Base-by-base conservation (phyloP, 2,113 vertebrate genomes). In the Sula dactylatra region DNA sequence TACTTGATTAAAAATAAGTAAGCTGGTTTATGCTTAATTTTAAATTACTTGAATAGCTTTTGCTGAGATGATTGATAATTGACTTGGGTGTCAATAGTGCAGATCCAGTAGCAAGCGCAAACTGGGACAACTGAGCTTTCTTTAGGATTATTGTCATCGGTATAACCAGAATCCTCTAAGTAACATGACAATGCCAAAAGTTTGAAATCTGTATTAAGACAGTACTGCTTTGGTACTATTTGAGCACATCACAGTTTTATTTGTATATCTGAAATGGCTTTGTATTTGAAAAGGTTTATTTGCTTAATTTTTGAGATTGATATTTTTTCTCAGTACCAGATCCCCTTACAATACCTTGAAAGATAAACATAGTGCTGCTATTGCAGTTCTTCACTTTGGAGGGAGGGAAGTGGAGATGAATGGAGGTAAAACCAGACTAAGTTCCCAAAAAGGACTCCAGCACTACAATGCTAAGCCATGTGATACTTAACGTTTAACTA, bases 381-480 rank as follows among this genome's bases (percentile, higher is more conserved):
- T 13, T 69, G 44, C 21, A 90, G 32, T 8, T 56, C 47, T 64
- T 71, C 34, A 18, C 56, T n/a, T 65, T 18, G 52, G 65, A 78
- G 72, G 20, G 55, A 52, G 10, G n/a, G 27, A 62, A 62, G 31
- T 7, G 15, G 59, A 38, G 15, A 86, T 36, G 25, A 87, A 69
- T 3, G 69, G 47, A 34, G 17, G 29, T 27, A 56, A 82, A 93
- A 88, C 2, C 44, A 69, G 62, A 18, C 7, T 0, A 36, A 52
- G 16, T 45, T 62, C 61, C 47, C 25, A 34, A 31, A 32, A 54
- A 65, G 34, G 38, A 70, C 21, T 88, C 5, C 2, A 84, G 21
- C 25, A 21, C 16, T 40, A 5, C 0, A 0, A 16, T 54, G 11
- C 25, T 80, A 79, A 76, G 16, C 29, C 0, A 0, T 15, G 11